Base-by-base conservation (phyloP, 1,140 invertebrate species). In the Rhysida immarginata region DNA sequence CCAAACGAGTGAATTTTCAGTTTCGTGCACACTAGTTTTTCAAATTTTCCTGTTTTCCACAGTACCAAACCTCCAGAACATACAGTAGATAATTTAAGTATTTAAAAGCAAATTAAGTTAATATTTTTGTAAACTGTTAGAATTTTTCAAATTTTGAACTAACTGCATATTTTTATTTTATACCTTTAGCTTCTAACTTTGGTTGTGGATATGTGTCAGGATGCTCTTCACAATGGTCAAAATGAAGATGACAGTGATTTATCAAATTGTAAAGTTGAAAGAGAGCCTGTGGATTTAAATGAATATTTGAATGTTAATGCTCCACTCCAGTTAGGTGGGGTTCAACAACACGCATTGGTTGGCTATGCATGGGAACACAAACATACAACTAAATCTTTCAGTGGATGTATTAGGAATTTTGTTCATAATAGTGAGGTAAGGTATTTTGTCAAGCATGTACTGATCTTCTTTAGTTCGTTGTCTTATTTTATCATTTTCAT, bases 281-380 rank as follows among this genome's bases (percentile, higher is more conserved):
- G 58, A 8, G 49, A 77, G 1, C 84, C 86, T 0, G 74, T 72
- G 21, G 82, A 83, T 0, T 72, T 77, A 1, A 82, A 85, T 60
- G 78, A 85, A 65, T 83, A 85, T 61, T 71, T 95, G 0, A 93
- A 93, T 64, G 85, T 93, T 0, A 92, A 93, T 67, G 80, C 84
- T 0, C 87, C 89, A 0, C 71, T 95, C 18, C 88, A 94, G 71
- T 57, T 96, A 8, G 92, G 91, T 18, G 91, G 91, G 11, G 76
- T 80, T 0, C 76, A 78, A 69, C 1, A 65, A 74, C 20, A 69
- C 88, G 1, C 75, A 75, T 1, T 65, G 69, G 0, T 23, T 66
- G 74, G 3, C 60, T 69, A 49, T 44, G 65, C 71, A 78, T 84
- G 82, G 83, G 73, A 74, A 43, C 70, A 78, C 63, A 70, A 75